These are phyloP conservation scores for Pseudoips prasinana DNA, from an alignment of 2,888 invertebrate species.

Conservation along the genomic window DNA sequence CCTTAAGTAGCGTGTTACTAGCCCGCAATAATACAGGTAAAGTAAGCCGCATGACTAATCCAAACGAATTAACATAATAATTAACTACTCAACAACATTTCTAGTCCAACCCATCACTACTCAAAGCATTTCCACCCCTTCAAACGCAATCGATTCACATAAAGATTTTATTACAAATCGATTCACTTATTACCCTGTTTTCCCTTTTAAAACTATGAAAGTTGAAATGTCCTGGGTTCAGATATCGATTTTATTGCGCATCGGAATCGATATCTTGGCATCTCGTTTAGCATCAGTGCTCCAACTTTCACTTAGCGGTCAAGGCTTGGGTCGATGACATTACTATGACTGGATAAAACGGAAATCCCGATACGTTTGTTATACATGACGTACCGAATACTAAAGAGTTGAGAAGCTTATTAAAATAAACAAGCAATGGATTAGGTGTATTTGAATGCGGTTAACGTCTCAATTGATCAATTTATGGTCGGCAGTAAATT, in stretches of 20 bases:
- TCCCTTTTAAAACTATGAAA: constrained; percentile 6
- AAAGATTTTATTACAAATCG: not conserved
- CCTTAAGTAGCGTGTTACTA: no score
- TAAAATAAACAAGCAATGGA: constrained; percentile 11
- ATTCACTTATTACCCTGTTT: constrained; percentile 1
- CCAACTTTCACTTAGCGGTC: constrained; percentile 62
- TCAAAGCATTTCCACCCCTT: not conserved
- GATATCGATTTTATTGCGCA: constrained; percentile 18
- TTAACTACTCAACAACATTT: no score
- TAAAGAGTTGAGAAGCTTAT: not conserved
- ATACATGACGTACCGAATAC: constrained; percentile 19
- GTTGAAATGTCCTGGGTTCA: not conserved
- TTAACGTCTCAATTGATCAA: constrained; percentile 1
- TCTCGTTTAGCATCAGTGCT: constrained; percentile 23
- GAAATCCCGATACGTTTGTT: not conserved
- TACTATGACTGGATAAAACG: constrained; percentile 2
- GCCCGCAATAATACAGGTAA: no score
- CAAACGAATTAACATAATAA: no score
- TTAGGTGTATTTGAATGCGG: not conserved
- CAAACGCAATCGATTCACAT: not conserved
- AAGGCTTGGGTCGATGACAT: constrained; percentile 57
- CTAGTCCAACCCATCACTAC: no score
- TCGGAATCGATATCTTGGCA: constrained; percentile 18
- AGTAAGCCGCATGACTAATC: no score
- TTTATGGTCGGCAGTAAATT: constrained; percentile 16